Conservation (phyloP, 1,140 invertebrate genomes). For the Coptotermes formosanus region DNA sequence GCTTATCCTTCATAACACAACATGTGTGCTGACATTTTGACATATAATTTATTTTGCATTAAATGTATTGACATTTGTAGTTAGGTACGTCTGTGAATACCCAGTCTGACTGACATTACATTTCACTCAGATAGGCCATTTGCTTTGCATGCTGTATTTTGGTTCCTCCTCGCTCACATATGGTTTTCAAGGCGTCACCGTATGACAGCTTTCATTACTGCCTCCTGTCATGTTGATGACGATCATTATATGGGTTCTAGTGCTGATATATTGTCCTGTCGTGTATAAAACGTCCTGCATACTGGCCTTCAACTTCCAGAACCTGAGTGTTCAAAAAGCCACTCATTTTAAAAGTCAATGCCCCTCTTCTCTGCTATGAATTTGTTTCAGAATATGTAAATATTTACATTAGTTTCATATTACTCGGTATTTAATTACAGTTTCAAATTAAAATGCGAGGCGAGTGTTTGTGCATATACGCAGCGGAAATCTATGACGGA, state of each 20-base stretch:
- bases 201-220: background rate
- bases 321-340: background rate
- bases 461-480: background rate
- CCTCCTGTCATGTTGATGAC: background rate
- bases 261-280: background rate
- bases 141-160: background rate
- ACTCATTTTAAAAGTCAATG: background rate
- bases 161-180: background rate
- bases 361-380: background rate
- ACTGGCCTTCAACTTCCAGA: background rate
- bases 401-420: background rate
- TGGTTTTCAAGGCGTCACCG: too few relatives aligned
- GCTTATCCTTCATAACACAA: too few relatives aligned
- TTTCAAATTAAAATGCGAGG: background rate
- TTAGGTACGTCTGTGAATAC: too few relatives aligned
- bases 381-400: background rate
- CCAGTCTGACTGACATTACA: background rate
- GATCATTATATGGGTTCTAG: background rate
- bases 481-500: background rate
- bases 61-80: too few relatives aligned
- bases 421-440: background rate
- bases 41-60: too few relatives aligned
- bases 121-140: background rate
- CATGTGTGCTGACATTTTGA: too few relatives aligned
- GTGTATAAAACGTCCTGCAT: background rate